Evolutionary conservation across 2,797 vertebrate species (phyloP), one percentile per base, ranked within the genome.

Genomic region (Meda fulgida): DNA sequence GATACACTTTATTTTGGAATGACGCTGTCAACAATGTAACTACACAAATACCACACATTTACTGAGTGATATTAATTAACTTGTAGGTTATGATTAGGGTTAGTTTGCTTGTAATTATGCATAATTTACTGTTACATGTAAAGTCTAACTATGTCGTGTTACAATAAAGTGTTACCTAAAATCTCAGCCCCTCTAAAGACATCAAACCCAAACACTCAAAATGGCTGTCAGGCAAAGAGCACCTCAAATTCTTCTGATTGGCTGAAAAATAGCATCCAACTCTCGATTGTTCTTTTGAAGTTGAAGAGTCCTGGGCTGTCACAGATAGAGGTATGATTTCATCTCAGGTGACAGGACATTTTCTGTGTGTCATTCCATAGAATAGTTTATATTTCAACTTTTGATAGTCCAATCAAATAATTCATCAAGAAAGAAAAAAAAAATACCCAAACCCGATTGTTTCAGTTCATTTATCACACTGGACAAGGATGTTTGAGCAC

Each of bases 141-240:
- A 21, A 55, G 51, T 55, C 19, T 53, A 53, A 14, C 10, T 60
- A 5, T 58, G 9, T 11, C 1, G 10, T 58, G 55, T 58, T n/a
- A 58, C 10, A 58, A 58, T n/a, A n/a, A 60, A 26, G 23, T 60
- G 58, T 26, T 60, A 60, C 11, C 26, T 63, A 63, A 63, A 60
- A 63, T 29, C 11, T 29, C n/a, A 60, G n/a, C 58, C n/a, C 58
- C 5, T 63, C 90, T 92, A 31, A 66, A 63, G n/a, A n/a, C 23
- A n/a, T 60, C n/a, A 60, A 26, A 90, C 87, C 86, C 77, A 18
- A 31, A 34, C 7, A 8, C 16, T 66, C 63, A 19, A 66, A 66
- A 19, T 48, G 46, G 4, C 4, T 60, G 2, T 60, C n/a, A 31
- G 63, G 29, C 63, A 31, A 66, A 66, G 16, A 9, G 29, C 3